phyloP scores from a whole-genome alignment of 1,140 invertebrate species.

The Drosophila arawakana region DNA sequence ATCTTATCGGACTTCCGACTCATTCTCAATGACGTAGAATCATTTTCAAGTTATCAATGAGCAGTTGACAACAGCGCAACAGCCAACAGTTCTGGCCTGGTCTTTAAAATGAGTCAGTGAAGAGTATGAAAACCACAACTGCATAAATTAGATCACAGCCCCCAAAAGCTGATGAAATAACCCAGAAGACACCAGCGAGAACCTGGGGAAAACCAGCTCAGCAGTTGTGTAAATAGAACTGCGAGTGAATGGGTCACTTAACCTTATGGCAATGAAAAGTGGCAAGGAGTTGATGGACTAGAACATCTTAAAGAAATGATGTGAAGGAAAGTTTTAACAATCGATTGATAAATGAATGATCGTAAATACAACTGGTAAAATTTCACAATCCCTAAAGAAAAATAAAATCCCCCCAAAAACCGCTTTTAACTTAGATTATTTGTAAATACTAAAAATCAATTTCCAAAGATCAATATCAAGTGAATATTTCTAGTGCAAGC shows the following conservation, averaged over 20 bases:
- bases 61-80: conserved; percentile 39
- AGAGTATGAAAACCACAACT: conserved; percentile 4
- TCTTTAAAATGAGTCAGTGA: conserved; percentile 26
- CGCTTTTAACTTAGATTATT: too few relatives aligned
- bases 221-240: conserved; percentile 32
- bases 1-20: conserved; percentile 37
- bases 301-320: background rate
- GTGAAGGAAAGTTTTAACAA: background rate
- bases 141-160: conserved; percentile 41
- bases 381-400: too few relatives aligned
- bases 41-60: background rate
- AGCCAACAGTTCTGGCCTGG: background rate
- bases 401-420: too few relatives aligned
- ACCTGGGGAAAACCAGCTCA: conserved; percentile 32
- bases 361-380: too few relatives aligned
- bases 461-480: too few relatives aligned
- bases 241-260: conserved; percentile 22
- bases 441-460: too few relatives aligned
- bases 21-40: conserved; percentile 14
- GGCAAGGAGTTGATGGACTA: background rate
- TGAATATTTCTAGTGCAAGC: too few relatives aligned
- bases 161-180: conserved; percentile 30
- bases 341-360: too few relatives aligned
- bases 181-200: conserved; percentile 7
- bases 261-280: conserved; percentile 2